Conservation (phyloP, 2,888 invertebrate genomes). For the Maniola hyperantus region DNA sequence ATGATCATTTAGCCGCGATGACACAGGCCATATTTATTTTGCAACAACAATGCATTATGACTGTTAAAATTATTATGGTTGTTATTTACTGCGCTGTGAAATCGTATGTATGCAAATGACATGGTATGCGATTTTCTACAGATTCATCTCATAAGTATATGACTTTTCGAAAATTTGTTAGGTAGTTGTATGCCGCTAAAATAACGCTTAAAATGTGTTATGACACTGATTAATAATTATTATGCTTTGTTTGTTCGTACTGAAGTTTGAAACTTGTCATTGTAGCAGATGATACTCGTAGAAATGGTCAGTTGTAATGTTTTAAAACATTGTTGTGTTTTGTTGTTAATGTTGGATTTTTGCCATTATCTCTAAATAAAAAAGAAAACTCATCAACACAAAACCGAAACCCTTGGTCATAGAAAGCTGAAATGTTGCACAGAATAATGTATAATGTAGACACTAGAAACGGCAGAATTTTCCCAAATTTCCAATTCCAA, state of each 20-base stretch:
- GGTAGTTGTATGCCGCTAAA: slow-evolving; percentile 50
- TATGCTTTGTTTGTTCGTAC: background rate
- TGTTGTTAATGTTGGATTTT: too few species aligned
- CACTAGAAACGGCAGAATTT: too few species aligned
- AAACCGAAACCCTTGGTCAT: too few species aligned
- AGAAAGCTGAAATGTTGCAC: too few species aligned
- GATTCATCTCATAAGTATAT: slow-evolving; percentile 57
- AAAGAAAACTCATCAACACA: too few species aligned
- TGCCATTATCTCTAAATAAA: too few species aligned
- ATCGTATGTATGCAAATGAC: slow-evolving; percentile 60
- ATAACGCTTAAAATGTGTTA: slow-evolving; percentile 44
- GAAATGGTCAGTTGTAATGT: background rate
- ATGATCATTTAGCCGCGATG: slow-evolving; percentile 8
- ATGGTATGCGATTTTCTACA: slow-evolving; percentile 54
- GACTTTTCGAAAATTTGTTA: slow-evolving; percentile 52
- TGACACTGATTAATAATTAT: background rate
- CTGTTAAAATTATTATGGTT: slow-evolving; percentile 14
- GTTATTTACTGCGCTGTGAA: slow-evolving; percentile 25
- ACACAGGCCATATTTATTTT: slow-evolving; percentile 13
- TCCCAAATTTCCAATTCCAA: too few species aligned
- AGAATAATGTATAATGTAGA: too few species aligned
- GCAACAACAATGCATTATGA: slow-evolving; percentile 8
- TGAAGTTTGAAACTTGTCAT: background rate
- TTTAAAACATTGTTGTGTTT: too few species aligned
- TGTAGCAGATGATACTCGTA: background rate